A percentile compares a stretch with the other conserved stretches of the same genome.
phyloP scores from a whole-genome alignment of 2,888 invertebrate species.

The Melangyna quadrimaculata region DNA sequence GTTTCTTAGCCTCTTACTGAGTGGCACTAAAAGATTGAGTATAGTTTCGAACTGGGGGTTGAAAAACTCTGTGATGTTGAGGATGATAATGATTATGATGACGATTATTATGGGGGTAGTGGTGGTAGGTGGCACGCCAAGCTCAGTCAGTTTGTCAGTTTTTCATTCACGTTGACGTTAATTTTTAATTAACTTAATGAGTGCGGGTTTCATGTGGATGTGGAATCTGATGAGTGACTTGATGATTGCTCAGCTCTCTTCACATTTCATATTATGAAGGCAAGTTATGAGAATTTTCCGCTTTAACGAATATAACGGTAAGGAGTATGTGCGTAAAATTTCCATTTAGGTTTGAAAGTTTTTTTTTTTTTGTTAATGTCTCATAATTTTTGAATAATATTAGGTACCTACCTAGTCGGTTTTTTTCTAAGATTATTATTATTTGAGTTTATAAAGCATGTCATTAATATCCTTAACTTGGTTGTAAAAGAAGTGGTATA shows the following conservation, averaged over 20 bases:
- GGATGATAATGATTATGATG: not conserved
- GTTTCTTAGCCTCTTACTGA: slow-evolving; percentile 18
- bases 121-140: not conserved
- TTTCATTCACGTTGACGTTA: slow-evolving; percentile 35
- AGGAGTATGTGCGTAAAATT: not conserved
- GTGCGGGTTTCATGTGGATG: slow-evolving; percentile 10
- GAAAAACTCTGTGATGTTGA: not conserved
- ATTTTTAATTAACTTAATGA: slow-evolving; percentile 65
- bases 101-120: not conserved
- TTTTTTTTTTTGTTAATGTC: not conserved
- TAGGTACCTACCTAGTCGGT: no score
- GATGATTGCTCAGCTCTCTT: slow-evolving; percentile 18
- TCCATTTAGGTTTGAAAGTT: not conserved
- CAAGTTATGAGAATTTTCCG: slow-evolving; percentile 38
- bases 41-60: not conserved
- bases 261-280: not conserved
- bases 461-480: not conserved
- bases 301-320: slow-evolving; percentile 2
- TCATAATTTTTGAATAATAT: not conserved
- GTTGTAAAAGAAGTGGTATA: not conserved
- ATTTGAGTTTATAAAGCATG: not conserved
- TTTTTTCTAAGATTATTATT: not conserved
- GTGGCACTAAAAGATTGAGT: slow-evolving; percentile 36
- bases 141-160: slow-evolving; percentile 33
- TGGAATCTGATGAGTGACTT: slow-evolving; percentile 6